Evolutionary conservation across 2,888 invertebrate species (phyloP).

Genomic region (Melanophora roralis): DNA sequence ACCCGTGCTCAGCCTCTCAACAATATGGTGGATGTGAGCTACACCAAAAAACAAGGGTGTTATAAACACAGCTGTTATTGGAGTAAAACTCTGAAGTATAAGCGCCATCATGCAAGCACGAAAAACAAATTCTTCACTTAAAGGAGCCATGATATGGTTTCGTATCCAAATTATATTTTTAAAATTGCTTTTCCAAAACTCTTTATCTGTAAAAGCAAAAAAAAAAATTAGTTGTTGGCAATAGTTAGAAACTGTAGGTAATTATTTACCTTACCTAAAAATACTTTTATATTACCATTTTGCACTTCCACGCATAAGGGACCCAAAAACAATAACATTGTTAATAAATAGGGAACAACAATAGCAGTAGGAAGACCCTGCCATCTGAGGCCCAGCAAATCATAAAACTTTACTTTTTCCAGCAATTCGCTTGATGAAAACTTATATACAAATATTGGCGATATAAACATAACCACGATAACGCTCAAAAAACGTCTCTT

Average conservation of each 20-base stretch:
- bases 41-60: constrained; percentile 95
- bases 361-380: constrained; percentile 86
- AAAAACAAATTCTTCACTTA: constrained; percentile 97
- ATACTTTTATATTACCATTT: constrained; percentile 83
- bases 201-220: constrained; percentile 79
- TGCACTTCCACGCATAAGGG: constrained; percentile 85
- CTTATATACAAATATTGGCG: constrained; percentile 86
- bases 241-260: neutral
- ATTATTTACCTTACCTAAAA: constrained; percentile 83
- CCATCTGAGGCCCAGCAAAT: constrained; percentile 86
- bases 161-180: constrained; percentile 90
- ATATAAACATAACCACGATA: constrained; percentile 86
- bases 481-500: constrained; percentile 93
- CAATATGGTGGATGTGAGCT: constrained; percentile 95
- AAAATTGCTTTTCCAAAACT: constrained; percentile 84
- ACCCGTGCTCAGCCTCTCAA: constrained; percentile 86
- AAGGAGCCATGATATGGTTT: constrained; percentile 92
- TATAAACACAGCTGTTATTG: constrained; percentile 86
- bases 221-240: neutral
- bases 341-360: constrained; percentile 86
- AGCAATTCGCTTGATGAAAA: constrained; percentile 83
- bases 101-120: constrained; percentile 96
- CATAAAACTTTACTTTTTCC: constrained; percentile 81
- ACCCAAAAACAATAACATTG: constrained; percentile 89
- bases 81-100: constrained; percentile 88